These are phyloP conservation scores for Parauchenoglanis punctatus DNA, from an alignment of 2,797 vertebrate genomes.

Conservation along the genomic window DNA sequence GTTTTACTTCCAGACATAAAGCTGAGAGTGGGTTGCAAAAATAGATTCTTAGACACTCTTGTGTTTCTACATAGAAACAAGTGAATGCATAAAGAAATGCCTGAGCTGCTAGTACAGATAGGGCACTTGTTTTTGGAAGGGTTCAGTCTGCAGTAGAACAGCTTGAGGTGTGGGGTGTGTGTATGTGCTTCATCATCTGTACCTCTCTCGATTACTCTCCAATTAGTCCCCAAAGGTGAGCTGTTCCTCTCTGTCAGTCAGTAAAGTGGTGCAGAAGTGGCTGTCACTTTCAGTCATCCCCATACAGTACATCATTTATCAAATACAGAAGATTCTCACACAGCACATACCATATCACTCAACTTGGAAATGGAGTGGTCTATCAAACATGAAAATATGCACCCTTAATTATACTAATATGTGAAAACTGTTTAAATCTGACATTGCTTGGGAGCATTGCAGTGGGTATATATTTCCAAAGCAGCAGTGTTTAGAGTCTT, in stretches of 20 bases:
- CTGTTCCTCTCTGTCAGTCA: constrained; percentile 29
- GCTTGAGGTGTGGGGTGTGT: constrained; percentile 15
- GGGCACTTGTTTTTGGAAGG: constrained; percentile 22
- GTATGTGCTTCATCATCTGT: constrained; percentile 15
- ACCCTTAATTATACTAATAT: constrained; percentile 29
- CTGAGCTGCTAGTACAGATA: constrained; percentile 13
- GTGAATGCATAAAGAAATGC: not conserved
- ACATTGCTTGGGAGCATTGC: constrained; percentile 1
- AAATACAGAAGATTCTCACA: constrained; percentile 24
- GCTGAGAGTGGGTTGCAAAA: constrained; percentile 32
- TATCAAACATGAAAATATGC: constrained; percentile 20
- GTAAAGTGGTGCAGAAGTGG: constrained; percentile 28
- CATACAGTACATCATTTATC: constrained; percentile 33
- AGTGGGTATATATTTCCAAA: constrained; percentile 10
- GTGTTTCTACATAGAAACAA: constrained; percentile 5
- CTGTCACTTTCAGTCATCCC: constrained; percentile 34
- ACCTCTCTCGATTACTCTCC: constrained; percentile 17
- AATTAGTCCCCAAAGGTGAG: constrained; percentile 43
- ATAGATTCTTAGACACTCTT: constrained; percentile 25
- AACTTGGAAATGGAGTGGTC: not conserved
- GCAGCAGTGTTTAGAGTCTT: not conserved
- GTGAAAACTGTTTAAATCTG: constrained; percentile 4
- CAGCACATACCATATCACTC: constrained; percentile 4
- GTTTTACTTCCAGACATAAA: constrained; percentile 33
- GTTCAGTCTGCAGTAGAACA: constrained; percentile 23